phyloP scores from a whole-genome alignment of 2,113 vertebrate genomes.

The Petromus typicus region DNA sequence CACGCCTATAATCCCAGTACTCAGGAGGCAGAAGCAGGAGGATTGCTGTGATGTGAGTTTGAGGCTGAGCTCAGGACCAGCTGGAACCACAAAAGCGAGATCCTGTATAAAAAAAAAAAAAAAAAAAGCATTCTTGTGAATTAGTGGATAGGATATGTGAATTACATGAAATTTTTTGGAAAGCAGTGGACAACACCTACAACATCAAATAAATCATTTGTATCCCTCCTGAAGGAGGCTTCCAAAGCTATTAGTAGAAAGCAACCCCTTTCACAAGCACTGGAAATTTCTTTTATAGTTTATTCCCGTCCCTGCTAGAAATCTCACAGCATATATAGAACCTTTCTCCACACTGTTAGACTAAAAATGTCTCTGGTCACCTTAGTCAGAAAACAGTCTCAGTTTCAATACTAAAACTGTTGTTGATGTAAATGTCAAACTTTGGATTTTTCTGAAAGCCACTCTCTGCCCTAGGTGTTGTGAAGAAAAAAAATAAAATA shows the following conservation, averaged over 20 bases:
- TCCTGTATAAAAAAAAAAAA: no score
- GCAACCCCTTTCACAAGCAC: not conserved
- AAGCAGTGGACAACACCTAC: not conserved
- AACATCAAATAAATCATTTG: not conserved
- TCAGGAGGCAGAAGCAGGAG: no score
- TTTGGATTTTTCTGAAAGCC: not conserved
- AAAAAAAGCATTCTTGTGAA: no score
- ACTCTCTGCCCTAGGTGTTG: no score
- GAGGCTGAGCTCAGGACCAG: no score
- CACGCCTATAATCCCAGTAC: no score
- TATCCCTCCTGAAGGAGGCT: not conserved
- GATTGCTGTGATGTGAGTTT: no score
- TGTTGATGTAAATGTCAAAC: not conserved
- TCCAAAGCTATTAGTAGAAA: not conserved
- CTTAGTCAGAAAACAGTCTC: not conserved
- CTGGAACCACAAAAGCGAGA: no score
- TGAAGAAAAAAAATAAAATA: no score
- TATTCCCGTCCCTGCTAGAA: not conserved
- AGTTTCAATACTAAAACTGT: not conserved
- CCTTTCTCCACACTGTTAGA: not conserved
- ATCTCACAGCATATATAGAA: not conserved
- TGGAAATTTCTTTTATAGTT: not conserved
- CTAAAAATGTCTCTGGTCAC: not conserved
- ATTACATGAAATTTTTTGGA: not conserved
- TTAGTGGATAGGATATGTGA: no score